Evolutionary conservation across 1,140 invertebrate genomes (phyloP), one percentile per base, ranked within the genome.

Genomic region (Pissodes strobi): DNA sequence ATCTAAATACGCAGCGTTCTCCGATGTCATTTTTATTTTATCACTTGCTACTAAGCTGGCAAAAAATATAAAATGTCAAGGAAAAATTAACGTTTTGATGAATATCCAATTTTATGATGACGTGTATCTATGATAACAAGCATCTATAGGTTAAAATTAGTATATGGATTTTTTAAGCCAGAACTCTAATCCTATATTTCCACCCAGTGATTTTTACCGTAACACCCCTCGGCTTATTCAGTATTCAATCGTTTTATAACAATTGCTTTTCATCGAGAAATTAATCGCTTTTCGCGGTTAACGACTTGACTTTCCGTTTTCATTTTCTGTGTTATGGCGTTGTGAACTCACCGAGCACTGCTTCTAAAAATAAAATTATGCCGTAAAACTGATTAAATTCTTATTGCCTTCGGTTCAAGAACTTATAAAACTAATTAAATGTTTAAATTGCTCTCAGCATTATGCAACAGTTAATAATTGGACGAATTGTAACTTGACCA

Each of bases 231-330:
- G 38, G n/a, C 3, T 17, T n/a, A 5, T 41, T 17, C 12, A 41
- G n/a, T 41, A n/a, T 17, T 41, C 4, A 41, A 41, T 41, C 2
- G 38, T n/a, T 41, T 41, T 17, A n/a, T 5, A 41, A 41, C 38
- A 41, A 41, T 41, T 13, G n/a, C 4, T n/a, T 41, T 41, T 41
- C 38, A 41, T 41, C 38, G 38, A n/a, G 3, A 41, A 41, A 41
- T 41, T 41, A 41, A 41, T 41, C 38, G 38, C 12, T 17, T 13
- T 41, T 41, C 38, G 38, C 38, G 38, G 38, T 41, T 41, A 41
- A 41, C 38, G 38, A 41, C 38, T 41, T 13, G 17, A 41, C 38
- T 41, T 41, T 41, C n/a, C 38, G 38, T 3, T 41, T 41, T 3
- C 12, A 17, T 41, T 41, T 41, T 17, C 4, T 41, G n/a, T 13